Percentiles rank a stretch among this genome's conserved stretches.
Evolutionary conservation across 2,797 vertebrate genomes (phyloP).

Genomic region (Mallotus villosus): DNA sequence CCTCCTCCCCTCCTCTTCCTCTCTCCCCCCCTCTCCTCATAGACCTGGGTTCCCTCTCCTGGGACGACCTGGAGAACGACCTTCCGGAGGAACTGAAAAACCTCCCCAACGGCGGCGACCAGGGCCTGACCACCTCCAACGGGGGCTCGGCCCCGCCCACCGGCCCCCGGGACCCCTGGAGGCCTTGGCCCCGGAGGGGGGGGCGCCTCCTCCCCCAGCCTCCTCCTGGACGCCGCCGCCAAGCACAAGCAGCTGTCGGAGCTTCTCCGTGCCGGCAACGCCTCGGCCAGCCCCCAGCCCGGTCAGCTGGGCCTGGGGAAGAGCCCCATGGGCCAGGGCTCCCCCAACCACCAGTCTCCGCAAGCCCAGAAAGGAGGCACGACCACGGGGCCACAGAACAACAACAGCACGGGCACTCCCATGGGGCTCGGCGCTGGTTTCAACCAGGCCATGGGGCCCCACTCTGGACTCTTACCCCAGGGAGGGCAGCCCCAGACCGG

Average conservation of each 20-base stretch:
- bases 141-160: slow-evolving; percentile 56
- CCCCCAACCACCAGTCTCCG: slow-evolving; percentile 78
- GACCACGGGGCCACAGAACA: slow-evolving; percentile 79
- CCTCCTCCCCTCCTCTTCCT: slow-evolving; percentile 16
- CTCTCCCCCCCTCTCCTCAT: slow-evolving; percentile 40
- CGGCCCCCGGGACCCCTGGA: slow-evolving; percentile 43
- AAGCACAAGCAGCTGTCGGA: slow-evolving; percentile 99
- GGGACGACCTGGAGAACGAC: slow-evolving; percentile 93
- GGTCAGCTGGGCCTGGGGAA: slow-evolving; percentile 90
- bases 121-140: slow-evolving; percentile 80
- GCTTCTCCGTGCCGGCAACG: slow-evolving; percentile 86
- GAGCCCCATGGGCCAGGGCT: slow-evolving; percentile 88
- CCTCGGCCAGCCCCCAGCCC: slow-evolving; percentile 81
- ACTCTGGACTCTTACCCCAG: slow-evolving; percentile 82
- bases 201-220: slow-evolving; percentile 35
- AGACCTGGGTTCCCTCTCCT: slow-evolving; percentile 91
- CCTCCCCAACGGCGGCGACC: slow-evolving; percentile 88
- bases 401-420: slow-evolving; percentile 70
- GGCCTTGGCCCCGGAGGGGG: slow-evolving; percentile 33
- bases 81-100: slow-evolving; percentile 97
- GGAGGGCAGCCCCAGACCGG: slow-evolving; percentile 80
- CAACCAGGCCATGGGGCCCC: slow-evolving; percentile 87
- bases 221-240: slow-evolving; percentile 89
- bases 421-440: slow-evolving; percentile 90
- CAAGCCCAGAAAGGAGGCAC: slow-evolving; percentile 91